Evolutionary conservation across 2,797 vertebrate species (phyloP), one percentile per base, ranked within the genome.

Genomic region (Cirrhinus molitorella): DNA sequence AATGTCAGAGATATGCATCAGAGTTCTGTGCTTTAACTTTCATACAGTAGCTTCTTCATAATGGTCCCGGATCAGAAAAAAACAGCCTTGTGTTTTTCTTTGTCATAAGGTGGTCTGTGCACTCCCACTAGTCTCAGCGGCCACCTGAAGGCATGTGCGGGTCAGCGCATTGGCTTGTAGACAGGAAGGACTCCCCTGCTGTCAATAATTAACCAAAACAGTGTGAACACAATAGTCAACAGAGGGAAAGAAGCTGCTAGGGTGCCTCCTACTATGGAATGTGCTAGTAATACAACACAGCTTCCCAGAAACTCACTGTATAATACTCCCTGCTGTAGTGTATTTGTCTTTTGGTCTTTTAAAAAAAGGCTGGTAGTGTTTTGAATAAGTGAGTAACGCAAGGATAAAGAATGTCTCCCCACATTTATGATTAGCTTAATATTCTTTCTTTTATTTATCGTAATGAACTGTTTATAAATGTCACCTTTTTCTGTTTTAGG

Each of bases 181-280:
- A 21, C 61, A 51, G 43, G 14, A 74, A 25, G 17, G 25, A 40
- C 73, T 75, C 49, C 75, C 81, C 45, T 78, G 45, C 82, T 75
- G 83, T 83, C 85, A 91, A 85, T 92, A 88, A 93, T 93, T 91
- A 92, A 93, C 89, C 89, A 87, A 81, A 90, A 84, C 85, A 87
- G 86, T 88, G 82, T 83, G 85, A 85, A 87, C 28, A 71, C 47
- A 53, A 19, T 19, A 51, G 31, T 6, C 37, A 72, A 65, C 61
- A 57, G 47, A 57, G 21, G 19, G 21, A 70, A 68, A 47, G 21
- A 74, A 49, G n/a, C n/a, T 31, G 53, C 47, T 28, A 63, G 67
- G 3, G 57, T 57, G 23, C 13, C 43, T 81, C 17, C 25, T 63
- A 8, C 49, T 57, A 28, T 59, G 23, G n/a, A 77, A 53, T 53